Base-by-base conservation (phyloP, 2,113 vertebrate genomes). In the Emberiza fucata region DNA sequence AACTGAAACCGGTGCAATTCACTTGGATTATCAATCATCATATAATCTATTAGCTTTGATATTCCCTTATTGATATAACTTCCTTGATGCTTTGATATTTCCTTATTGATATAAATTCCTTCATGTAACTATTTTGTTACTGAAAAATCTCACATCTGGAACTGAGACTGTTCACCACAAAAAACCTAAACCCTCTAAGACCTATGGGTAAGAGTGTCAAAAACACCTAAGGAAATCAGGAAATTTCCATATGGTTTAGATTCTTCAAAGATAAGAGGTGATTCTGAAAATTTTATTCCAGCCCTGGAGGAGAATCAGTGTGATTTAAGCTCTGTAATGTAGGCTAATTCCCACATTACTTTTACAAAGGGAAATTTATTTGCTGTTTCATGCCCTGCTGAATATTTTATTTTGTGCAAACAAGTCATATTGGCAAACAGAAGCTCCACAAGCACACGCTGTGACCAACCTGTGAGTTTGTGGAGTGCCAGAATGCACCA, bases 191-290 rank as follows among this genome's bases (percentile, higher is more conserved):
- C 40, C 68, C 28, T 71, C 64, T 37, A 66, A 79, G 51, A 75
- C 4, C 37, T 73, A 25, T 8, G n/a, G 64, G 44, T 77, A 80
- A 88, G 39, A 84, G 40, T 57, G 31, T 81, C 51, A 88, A 88
- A 96, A 89, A 25, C 65, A 93, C 84, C 84, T 33, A 79, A 48
- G 70, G 87, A 88, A 94, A 92, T 82, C 31, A 88, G 53, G 63
- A 95, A 60, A 94, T 92, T 95, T 95, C 83, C 91, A 91, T 86
- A 93, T 75, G 76, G 80, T 92, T 96, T 96, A 86, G 86, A 96
- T 92, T 84, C 56, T 77, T 75, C 56, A 39, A 37, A 96, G 92
- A 96, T 92, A 94, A 95, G 76, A 88, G 51, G 69, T n/a, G 77
- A 93, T 90, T 88, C 47, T 83, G 72, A 93, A 92, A 88, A 86